A percentile compares a stretch with the other conserved stretches of the same genome.
Conservation (phyloP, 2,797 vertebrate species). For the Mycteria americana region DNA sequence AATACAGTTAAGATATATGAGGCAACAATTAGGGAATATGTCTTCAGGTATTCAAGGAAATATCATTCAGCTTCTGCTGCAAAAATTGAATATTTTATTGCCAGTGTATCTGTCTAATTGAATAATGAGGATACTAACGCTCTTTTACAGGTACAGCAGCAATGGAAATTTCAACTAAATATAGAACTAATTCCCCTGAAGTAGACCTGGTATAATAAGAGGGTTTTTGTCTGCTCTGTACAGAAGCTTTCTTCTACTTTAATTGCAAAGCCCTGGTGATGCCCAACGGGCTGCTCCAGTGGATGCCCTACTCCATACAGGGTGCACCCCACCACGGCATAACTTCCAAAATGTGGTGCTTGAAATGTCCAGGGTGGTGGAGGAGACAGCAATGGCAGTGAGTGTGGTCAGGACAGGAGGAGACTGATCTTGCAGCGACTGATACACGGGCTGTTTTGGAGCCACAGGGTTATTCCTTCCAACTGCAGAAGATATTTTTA, state of each 20-base stretch:
- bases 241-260: not conserved
- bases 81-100: slow-evolving; percentile 21
- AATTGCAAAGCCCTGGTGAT: not conserved
- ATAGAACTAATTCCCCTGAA: not conserved
- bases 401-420: not conserved
- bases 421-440: accelerated
- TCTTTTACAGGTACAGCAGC: slow-evolving; percentile 18
- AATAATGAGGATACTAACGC: slow-evolving; percentile 2
- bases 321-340: accelerated
- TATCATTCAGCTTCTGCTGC: not conserved
- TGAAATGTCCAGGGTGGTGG: not conserved
- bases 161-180: not conserved
- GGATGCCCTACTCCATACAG: accelerated
- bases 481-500: not conserved
- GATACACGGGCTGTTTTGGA: not conserved
- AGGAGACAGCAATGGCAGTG: accelerated
- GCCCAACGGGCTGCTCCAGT: not conserved
- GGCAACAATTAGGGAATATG: slow-evolving; percentile 58
- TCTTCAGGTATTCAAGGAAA: slow-evolving; percentile 48
- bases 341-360: not conserved
- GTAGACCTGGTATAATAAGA: not conserved
- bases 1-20: slow-evolving; percentile 39
- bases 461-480: not conserved
- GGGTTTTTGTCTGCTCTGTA: not conserved
- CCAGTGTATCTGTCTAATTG: slow-evolving; percentile 41